phyloP scores from a whole-genome alignment of 2,113 vertebrate species.

The Dasypus novemcinctus region DNA sequence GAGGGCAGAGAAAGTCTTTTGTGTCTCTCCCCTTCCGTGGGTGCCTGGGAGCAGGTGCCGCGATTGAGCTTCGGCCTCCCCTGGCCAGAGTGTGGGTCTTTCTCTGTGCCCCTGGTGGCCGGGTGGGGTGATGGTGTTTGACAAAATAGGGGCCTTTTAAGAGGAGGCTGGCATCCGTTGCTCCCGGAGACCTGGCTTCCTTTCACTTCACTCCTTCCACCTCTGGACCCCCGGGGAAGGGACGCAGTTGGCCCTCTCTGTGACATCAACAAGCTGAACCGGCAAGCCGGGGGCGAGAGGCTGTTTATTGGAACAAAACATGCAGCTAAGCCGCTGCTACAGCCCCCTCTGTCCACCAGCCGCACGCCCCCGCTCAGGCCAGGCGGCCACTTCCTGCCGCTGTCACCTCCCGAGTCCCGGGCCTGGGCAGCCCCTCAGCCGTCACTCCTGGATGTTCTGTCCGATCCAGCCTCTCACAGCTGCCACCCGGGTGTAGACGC shows the following conservation, averaged over 20 bases:
- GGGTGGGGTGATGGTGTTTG: neutral
- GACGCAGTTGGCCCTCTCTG: neutral
- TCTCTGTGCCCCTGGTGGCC: accelerated
- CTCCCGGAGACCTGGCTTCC: neutral
- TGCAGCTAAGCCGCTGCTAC: constrained; percentile 32
- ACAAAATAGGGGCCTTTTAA: neutral
- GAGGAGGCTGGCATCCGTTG: no score
- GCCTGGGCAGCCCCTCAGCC: neutral
- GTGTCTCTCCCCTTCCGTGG: neutral
- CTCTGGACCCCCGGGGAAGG: neutral
- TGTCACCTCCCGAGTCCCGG: neutral
- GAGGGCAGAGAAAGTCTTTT: neutral
- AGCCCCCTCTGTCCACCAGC: neutral
- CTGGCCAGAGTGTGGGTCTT: neutral
- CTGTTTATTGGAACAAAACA: constrained; percentile 80
- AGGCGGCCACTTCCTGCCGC: accelerated
- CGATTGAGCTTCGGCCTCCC: no score
- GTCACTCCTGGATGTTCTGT: constrained; percentile 87
- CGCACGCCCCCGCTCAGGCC: neutral
- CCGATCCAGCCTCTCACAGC: constrained; percentile 91
- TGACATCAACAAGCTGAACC: neutral
- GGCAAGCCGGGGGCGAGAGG: neutral
- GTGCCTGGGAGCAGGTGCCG: neutral
- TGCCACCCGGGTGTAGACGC: constrained; percentile 93
- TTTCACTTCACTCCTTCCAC: neutral